Evolutionary conservation across 2,888 invertebrate genomes (phyloP), one percentile per base, ranked within the genome.

Genomic region (Drosophila multiciliata): DNA sequence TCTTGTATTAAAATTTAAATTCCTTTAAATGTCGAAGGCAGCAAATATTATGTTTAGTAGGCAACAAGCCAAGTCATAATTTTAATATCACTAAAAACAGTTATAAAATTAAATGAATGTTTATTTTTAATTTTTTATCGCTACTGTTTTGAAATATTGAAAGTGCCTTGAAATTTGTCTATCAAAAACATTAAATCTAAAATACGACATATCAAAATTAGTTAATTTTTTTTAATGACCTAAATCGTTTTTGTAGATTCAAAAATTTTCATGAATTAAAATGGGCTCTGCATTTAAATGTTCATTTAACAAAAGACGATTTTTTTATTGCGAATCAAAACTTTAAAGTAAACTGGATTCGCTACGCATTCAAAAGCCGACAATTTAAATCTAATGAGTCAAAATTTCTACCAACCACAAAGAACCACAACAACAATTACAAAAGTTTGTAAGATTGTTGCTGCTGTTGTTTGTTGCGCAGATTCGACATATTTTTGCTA

Each of bases 401-500:
- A 9, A 36, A 17, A 11, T 36, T 15, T 26, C 26, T n/a, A 17
- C n/a, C 17, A 4, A 17, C 23, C 23, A 62, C 45, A 38, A 57
- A 20, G 33, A 45, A 45, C 8, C 23, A 45, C 15, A 45, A 45
- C 3, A 32, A 15, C 17, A 55, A 33, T 65, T 61, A 62, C 64
- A 53, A 42, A 55, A 80, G 29, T 60, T 49, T 1, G 38, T 58
- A 66, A 66, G 42, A 59, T 48, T 1, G 38, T 58, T 58, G 58
- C 23, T 52, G 45, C 48, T 59, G 35, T 66, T 63, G 67, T 65
- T 65, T 59, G 52, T 15, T 74, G 70, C 73, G 26, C 2, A 71
- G 60, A 67, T 63, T 67, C 50, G 61, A 40, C 64, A 62, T 59
- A 71, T 80, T 62, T 45, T 45, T 45, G 35, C 61, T 69, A 59